Conservation (phyloP, 2,113 vertebrate genomes). For the Shinisaurus crocodilurus region DNA sequence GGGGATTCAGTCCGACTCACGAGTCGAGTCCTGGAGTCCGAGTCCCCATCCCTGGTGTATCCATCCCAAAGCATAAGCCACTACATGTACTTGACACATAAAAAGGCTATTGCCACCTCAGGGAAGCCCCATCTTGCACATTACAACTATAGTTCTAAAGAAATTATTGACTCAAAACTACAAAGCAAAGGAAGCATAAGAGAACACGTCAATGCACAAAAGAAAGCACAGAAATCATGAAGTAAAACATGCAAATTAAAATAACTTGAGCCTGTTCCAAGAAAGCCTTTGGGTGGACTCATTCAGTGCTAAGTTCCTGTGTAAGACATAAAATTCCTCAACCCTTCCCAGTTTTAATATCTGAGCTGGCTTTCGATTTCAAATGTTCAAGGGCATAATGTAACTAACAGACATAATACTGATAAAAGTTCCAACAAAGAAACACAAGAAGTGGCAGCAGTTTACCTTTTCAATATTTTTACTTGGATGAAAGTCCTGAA, state of each 20-base stretch:
- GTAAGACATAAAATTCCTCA: not conserved
- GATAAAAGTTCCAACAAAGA: not conserved
- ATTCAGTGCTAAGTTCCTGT: not conserved
- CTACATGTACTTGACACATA: not conserved
- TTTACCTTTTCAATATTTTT: conserved; percentile 38
- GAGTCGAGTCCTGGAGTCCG: too few relatives aligned
- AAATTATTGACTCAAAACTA: conserved; percentile 46
- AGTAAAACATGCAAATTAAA: not conserved
- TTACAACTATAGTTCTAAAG: conserved; percentile 24
- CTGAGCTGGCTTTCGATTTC: conserved; percentile 14
- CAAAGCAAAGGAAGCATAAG: not conserved
- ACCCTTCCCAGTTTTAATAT: conserved; percentile 3
- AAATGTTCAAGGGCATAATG: not conserved
- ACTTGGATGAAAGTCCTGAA: conserved; percentile 12
- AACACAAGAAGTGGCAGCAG: not conserved
- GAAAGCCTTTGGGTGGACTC: conserved; percentile 5
- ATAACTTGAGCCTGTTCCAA: conserved; percentile 30
- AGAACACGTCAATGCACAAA: conserved; percentile 43
- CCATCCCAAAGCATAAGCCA: not conserved
- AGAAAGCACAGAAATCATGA: conserved; percentile 43
- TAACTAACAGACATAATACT: conserved; percentile 43
- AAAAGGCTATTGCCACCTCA: not conserved
- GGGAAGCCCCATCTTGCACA: too few relatives aligned
- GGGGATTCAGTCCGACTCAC: too few relatives aligned
- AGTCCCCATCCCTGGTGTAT: too few relatives aligned